phyloP scores from a whole-genome alignment of 2,113 vertebrate genomes.

The Sceloporus tristichus region DNA sequence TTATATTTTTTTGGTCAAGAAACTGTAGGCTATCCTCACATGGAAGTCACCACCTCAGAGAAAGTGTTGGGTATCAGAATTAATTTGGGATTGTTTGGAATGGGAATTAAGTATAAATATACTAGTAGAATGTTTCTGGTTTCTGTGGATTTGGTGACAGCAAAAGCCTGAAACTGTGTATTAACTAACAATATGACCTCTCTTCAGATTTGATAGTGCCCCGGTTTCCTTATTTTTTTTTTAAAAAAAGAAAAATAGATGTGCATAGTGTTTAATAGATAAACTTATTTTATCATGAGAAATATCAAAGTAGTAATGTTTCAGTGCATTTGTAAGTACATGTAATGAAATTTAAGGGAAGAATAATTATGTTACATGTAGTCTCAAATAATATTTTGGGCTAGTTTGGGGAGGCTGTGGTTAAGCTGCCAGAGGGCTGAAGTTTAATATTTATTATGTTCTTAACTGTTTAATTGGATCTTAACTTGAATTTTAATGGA shows the following conservation, averaged over 20 bases:
- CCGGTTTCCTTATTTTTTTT: not conserved
- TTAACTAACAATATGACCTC: not conserved
- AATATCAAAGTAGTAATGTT: not conserved
- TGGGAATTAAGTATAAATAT: not conserved
- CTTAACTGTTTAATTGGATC: slow-evolving; percentile 44
- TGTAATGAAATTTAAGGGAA: no score
- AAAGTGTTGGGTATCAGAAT: not conserved
- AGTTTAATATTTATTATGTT: slow-evolving; percentile 43
- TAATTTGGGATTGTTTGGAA: not conserved
- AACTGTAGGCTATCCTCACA: not conserved
- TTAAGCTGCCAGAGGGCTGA: slow-evolving; percentile 37
- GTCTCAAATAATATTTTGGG: slow-evolving; percentile 25
- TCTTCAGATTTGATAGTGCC: slow-evolving; percentile 23
- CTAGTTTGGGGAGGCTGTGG: slow-evolving; percentile 21
- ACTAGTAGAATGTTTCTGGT: not conserved
- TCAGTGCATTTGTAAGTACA: not conserved
- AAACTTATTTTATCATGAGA: slow-evolving; percentile 14
- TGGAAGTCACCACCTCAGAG: not conserved
- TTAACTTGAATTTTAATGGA: slow-evolving; percentile 41
- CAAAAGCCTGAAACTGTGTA: not conserved
- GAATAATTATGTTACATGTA: slow-evolving; percentile 2
- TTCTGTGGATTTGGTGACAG: not conserved
- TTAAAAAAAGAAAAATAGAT: not conserved
- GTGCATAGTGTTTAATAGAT: not conserved
- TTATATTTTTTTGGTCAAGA: not conserved